Evolutionary conservation across 2,113 vertebrate species (phyloP).

Genomic region (Hydrochoerus hydrochaeris): DNA sequence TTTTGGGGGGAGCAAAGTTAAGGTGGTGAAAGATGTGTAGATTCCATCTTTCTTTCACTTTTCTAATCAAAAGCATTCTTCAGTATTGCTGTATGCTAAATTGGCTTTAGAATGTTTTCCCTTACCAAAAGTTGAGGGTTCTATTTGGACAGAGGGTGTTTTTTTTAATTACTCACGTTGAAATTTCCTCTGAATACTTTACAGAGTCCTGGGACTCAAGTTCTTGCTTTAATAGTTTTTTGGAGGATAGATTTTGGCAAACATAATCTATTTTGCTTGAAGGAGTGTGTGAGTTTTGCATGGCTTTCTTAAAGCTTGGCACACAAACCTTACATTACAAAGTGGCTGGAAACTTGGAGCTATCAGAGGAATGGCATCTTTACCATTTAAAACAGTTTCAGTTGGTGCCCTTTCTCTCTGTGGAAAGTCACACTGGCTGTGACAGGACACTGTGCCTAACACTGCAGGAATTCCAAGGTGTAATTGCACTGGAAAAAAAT

Average conservation of each 20-base stretch:
- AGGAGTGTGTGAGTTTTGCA: slow-evolving; percentile 2
- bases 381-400: background rate
- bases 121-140: slow-evolving; percentile 34
- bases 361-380: slow-evolving; percentile 54
- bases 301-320: slow-evolving; percentile 46
- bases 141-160: slow-evolving; percentile 42
- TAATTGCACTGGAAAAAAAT: background rate
- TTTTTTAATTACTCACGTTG: slow-evolving; percentile 36
- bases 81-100: background rate
- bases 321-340: slow-evolving; percentile 12
- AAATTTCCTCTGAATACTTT: slow-evolving; percentile 53
- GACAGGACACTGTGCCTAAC: slow-evolving; percentile 1
- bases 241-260: slow-evolving; percentile 65
- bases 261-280: slow-evolving; percentile 7
- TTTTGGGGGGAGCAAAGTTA: background rate
- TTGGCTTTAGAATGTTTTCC: slow-evolving; percentile 60
- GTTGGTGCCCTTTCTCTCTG: background rate
- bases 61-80: slow-evolving; percentile 55
- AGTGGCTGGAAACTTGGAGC: slow-evolving; percentile 49
- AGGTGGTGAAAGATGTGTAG: background rate
- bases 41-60: slow-evolving; percentile 38
- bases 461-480: slow-evolving; percentile 27
- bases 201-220: slow-evolving; percentile 34
- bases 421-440: background rate
- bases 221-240: slow-evolving; percentile 60